These are phyloP conservation scores for Saguinus imperator DNA, from an alignment of 2,113 vertebrate species.

Conservation along the genomic window DNA sequence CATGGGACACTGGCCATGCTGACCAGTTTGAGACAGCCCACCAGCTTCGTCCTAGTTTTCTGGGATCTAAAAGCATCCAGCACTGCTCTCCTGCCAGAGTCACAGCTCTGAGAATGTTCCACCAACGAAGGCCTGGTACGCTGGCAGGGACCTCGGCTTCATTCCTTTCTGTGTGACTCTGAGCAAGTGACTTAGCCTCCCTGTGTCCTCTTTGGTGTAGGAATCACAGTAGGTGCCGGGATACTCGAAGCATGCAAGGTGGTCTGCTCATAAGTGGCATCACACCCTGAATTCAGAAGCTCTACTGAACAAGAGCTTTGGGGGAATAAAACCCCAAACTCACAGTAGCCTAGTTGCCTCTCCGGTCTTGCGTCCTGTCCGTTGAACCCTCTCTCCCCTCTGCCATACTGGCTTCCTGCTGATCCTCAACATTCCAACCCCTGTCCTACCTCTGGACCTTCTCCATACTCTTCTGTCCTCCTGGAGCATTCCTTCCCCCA, in stretches of 20 bases:
- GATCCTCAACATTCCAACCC: not conserved
- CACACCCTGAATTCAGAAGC: not conserved
- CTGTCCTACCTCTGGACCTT: not conserved
- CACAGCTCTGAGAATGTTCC: not conserved
- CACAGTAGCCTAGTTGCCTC: accelerated
- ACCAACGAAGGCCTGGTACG: not conserved
- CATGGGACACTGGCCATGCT: not conserved
- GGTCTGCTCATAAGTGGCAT: accelerated
- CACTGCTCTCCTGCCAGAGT: not conserved
- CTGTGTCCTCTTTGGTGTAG: not conserved
- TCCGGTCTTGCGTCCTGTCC: not conserved
- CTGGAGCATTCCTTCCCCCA: not conserved
- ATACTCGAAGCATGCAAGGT: not conserved
- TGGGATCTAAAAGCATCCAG: not conserved
- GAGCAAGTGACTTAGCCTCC: not conserved
- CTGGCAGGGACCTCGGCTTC: not conserved
- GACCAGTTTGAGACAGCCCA: not conserved
- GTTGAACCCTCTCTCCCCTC: not conserved
- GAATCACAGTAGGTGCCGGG: not conserved
- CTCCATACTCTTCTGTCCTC: not conserved
- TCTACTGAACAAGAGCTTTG: not conserved
- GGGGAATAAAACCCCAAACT: not conserved
- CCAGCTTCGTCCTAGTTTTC: not conserved
- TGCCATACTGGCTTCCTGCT: not conserved
- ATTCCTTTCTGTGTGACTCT: not conserved